phyloP scores from a whole-genome alignment of 2,888 invertebrate species.

The Sclerodermus sp. region DNA sequence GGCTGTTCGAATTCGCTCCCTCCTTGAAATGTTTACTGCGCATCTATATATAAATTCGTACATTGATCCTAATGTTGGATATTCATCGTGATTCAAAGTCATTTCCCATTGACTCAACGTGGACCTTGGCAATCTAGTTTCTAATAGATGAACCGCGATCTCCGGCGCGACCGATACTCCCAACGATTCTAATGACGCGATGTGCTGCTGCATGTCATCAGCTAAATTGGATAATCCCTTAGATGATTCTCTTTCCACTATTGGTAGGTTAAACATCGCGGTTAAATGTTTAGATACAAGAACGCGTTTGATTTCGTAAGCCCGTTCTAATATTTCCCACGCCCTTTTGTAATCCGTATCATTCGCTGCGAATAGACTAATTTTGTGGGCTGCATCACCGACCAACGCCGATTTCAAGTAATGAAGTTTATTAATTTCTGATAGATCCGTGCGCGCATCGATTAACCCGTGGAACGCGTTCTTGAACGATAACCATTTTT shows the following conservation, averaged over 20 bases:
- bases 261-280: constrained; percentile 12
- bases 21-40: background rate
- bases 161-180: too few species aligned
- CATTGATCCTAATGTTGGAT: constrained; percentile 13
- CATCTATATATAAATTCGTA: constrained; percentile 13
- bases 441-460: constrained; percentile 12
- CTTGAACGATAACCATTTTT: constrained; percentile 23
- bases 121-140: too few species aligned
- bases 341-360: constrained; percentile 17
- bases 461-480: constrained; percentile 19
- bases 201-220: too few species aligned
- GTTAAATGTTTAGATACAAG: constrained; percentile 19
- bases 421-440: constrained; percentile 16
- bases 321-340: constrained; percentile 13
- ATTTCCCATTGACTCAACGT: too few species aligned
- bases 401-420: constrained; percentile 18
- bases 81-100: too few species aligned
- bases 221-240: background rate
- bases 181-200: too few species aligned
- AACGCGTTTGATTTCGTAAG: constrained; percentile 20
- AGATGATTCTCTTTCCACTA: constrained; percentile 9
- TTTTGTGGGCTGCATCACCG: constrained; percentile 17
- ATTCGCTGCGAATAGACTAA: constrained; percentile 14
- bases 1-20: background rate
- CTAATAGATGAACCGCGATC: too few species aligned